phyloP scores from a whole-genome alignment of 2,113 vertebrate species.

The Calyptomena viridis region DNA sequence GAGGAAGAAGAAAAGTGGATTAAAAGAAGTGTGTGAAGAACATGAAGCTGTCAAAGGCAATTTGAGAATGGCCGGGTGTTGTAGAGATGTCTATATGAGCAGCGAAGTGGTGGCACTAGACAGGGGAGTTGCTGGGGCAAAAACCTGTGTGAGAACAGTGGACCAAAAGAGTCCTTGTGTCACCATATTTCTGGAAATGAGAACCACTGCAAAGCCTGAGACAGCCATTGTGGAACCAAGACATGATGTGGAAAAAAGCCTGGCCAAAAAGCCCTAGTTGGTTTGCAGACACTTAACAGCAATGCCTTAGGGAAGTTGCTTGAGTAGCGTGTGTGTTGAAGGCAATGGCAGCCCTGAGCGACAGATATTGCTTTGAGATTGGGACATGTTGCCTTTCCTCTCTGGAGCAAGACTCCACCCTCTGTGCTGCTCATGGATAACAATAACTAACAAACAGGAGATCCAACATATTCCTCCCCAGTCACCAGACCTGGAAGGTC shows the following conservation, averaged over 20 bases:
- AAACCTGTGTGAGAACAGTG: neutral
- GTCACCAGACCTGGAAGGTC: neutral
- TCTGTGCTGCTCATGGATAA: neutral
- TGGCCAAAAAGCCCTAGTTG: neutral
- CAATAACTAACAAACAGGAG: neutral
- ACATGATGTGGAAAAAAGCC: neutral
- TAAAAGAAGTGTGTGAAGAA: neutral
- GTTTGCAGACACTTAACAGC: neutral
- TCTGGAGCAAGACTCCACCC: neutral
- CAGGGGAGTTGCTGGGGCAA: neutral
- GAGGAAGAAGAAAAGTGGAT: neutral
- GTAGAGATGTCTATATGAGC: neutral
- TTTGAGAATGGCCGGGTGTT: neutral
- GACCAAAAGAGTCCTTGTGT: neutral
- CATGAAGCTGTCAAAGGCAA: neutral
- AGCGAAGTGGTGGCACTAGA: fast-evolving
- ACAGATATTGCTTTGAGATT: neutral
- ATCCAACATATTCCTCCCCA: neutral
- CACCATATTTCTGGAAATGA: neutral
- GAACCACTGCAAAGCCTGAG: neutral
- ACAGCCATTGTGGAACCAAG: neutral
- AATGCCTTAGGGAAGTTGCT: neutral
- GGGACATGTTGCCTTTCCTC: neutral
- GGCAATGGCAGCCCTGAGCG: neutral
- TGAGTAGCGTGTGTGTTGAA: fast-evolving